These are phyloP conservation scores for Antennarius striatus DNA, from an alignment of 2,113 vertebrate species.

Conservation along the genomic window DNA sequence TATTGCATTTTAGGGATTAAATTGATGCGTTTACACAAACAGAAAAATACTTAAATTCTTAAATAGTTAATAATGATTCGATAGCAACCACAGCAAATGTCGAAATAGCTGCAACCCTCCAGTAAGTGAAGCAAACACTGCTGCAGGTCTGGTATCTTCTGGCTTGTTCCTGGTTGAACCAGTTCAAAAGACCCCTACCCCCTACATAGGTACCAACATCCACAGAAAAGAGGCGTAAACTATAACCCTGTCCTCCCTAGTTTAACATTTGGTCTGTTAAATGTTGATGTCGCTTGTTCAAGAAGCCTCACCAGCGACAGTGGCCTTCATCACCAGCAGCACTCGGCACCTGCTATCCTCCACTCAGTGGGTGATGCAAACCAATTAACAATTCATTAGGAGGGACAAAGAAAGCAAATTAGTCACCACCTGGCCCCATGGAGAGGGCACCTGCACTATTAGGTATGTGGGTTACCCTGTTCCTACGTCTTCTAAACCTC, in stretches of 20 bases:
- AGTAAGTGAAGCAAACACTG: constrained; percentile 21
- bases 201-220: not conserved
- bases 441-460: constrained; percentile 80
- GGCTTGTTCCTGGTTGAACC: not conserved
- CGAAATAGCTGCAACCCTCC: constrained; percentile 15
- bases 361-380: constrained; percentile 77
- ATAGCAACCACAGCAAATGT: constrained; percentile 43
- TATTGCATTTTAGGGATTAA: constrained; percentile 10
- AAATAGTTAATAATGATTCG: constrained; percentile 21
- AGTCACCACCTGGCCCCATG: constrained; percentile 80
- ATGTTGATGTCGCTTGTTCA: constrained; percentile 4
- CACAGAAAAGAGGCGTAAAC: constrained; percentile 6
- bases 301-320: constrained; percentile 42
- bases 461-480: constrained; percentile 72
- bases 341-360: constrained; percentile 67
- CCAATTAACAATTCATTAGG: constrained; percentile 84
- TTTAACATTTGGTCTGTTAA: constrained; percentile 39
- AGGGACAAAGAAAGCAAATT: constrained; percentile 79
- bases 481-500: constrained; percentile 42
- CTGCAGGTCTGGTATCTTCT: not conserved
- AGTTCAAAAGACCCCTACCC: not conserved
- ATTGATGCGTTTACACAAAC: constrained; percentile 22
- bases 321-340: constrained; percentile 61
- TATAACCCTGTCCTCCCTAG: not conserved
- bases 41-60: constrained; percentile 21